Evolutionary conservation across 2,888 invertebrate genomes (phyloP).

Genomic region (Rotaria socialis): DNA sequence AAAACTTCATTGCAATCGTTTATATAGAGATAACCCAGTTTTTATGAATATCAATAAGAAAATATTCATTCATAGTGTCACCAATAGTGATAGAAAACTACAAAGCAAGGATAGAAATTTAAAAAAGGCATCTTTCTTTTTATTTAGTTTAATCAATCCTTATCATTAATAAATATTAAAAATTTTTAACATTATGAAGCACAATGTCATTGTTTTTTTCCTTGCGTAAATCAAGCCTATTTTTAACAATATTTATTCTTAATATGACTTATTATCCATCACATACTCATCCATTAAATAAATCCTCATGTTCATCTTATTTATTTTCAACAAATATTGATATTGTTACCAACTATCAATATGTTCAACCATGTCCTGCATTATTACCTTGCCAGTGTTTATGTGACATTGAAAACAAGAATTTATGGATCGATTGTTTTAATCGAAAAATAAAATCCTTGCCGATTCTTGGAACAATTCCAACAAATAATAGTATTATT

Average conservation of each 20-base stretch:
- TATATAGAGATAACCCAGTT: neutral
- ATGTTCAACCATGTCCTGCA: conserved; percentile 33
- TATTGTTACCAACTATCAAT: neutral
- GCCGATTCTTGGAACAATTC: neutral
- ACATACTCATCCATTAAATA: neutral
- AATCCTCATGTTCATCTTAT: neutral
- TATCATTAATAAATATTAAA: neutral
- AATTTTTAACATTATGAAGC: neutral
- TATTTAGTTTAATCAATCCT: neutral
- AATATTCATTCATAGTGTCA: neutral
- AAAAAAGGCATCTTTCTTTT: neutral
- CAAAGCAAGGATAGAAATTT: neutral
- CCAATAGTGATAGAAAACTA: neutral
- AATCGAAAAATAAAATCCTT: neutral
- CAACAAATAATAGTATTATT: neutral
- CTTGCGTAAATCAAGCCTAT: neutral
- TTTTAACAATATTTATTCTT: neutral
- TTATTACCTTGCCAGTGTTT: neutral
- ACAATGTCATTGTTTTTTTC: conserved; percentile 15
- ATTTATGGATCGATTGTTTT: conserved; percentile 33
- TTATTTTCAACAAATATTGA: neutral
- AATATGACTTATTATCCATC: neutral
- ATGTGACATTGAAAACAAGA: neutral
- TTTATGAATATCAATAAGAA: neutral
- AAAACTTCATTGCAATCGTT: neutral